A percentile compares a stretch with the other conserved stretches of the same genome.
phyloP scores from a whole-genome alignment of 2,113 vertebrate genomes.

The Notiomystis cincta region DNA sequence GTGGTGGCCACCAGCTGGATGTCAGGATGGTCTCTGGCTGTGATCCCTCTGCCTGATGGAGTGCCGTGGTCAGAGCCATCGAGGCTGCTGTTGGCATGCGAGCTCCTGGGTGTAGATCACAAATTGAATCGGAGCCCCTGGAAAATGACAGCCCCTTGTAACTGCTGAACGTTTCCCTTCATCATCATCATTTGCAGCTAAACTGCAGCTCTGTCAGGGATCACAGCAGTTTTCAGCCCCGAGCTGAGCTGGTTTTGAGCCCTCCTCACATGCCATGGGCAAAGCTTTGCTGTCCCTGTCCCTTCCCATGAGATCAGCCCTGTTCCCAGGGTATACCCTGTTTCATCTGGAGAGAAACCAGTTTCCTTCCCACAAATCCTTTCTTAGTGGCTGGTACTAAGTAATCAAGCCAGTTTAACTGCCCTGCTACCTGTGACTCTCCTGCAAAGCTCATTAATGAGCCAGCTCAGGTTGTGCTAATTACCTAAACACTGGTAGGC shows the following conservation, averaged over 20 bases:
- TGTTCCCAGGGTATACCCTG: neutral
- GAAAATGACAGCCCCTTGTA: neutral
- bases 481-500: neutral
- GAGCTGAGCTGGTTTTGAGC: neutral
- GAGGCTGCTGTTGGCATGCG: fast-evolving
- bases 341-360: neutral
- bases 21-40: neutral
- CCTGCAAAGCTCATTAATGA: constrained; percentile 24
- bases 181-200: neutral
- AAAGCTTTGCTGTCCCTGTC: neutral
- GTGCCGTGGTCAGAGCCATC: fast-evolving
- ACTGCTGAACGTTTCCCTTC: neutral
- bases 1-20: neutral
- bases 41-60: neutral
- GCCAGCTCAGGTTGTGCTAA: constrained; percentile 36
- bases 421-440: neutral
- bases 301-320: neutral
- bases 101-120: neutral
- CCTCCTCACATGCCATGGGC: fast-evolving
- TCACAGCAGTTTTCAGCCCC: neutral
- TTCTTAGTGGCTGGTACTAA: neutral
- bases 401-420: neutral
- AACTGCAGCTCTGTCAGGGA: neutral
- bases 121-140: neutral
- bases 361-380: neutral